Evolutionary conservation across 2,113 vertebrate genomes (phyloP), one percentile per base, ranked within the genome.

Genomic region (Paedocypris sp.): DNA sequence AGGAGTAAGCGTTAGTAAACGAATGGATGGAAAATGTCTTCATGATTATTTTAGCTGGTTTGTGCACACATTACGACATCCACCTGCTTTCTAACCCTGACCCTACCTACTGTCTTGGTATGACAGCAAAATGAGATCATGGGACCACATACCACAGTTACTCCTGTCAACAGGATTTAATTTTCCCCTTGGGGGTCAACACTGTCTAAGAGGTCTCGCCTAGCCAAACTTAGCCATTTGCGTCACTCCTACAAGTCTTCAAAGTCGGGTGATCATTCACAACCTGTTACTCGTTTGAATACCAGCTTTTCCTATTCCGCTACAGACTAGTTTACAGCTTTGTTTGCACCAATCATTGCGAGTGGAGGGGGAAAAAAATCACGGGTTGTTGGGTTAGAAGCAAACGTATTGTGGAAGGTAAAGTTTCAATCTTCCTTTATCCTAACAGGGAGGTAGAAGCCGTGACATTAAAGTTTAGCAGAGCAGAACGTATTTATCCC

Each of bases 401-500:
- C 50, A 61, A 41, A 46, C 53, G 32, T 33, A 23, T 36, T 66
- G 56, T 22, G 56, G 32, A 47, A 47, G 57, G 63, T 71, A 33
- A 25, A 33, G 54, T 67, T 65, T 56, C 57, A 52, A 56, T 48
- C 51, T 6, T 25, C 18, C 31, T 49, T 7, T 29, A 35, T 50
- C 51, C 51, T 36, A 36, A 29, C 41, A 49, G 59, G 60, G 66
- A 48, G 52, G 43, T 62, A 73, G 42, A 28, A 51, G 60, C 33
- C 64, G 51, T 66, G 64, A 66, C 62, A 66, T 67, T 77, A 62
- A 71, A 69, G 71, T 63, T 64, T 71, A 71, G 67, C 73, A 73
- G 73, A 75, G 60, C 69, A 36, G 71, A 77, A 75, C 64, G 26
- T 66, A 73, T 75, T 75, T 72, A 71, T 67, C 49, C 62, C 68